Evolutionary conservation across 2,888 invertebrate species (phyloP).

Genomic region (Mimumesa dahlbomi): DNA sequence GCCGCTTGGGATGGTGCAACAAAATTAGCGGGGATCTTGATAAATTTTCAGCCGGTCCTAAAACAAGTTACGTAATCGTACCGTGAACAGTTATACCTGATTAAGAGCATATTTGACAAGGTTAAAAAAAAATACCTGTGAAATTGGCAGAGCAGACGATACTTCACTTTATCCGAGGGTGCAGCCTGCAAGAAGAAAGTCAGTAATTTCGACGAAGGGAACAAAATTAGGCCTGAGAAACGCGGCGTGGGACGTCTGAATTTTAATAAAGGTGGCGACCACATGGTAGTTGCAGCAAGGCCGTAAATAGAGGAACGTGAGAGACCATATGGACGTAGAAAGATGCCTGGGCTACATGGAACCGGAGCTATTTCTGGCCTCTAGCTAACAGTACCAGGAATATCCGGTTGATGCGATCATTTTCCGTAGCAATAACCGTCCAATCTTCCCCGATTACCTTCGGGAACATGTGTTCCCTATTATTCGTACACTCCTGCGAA

Average conservation of each 20-base stretch:
- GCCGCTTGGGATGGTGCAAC: slow-evolving; percentile 32
- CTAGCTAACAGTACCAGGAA: slow-evolving; percentile 40
- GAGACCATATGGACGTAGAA: slow-evolving; percentile 57
- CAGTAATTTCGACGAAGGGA: background rate
- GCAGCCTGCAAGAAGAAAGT: slow-evolving; percentile 28
- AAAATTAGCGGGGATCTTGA: slow-evolving; percentile 36
- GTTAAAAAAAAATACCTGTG: too few relatives aligned
- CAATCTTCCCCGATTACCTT: too few relatives aligned
- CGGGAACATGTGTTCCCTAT: too few relatives aligned
- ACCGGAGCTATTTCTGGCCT: slow-evolving; percentile 61
- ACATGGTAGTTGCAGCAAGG: slow-evolving; percentile 53
- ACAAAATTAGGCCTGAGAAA: slow-evolving; percentile 33
- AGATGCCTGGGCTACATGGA: slow-evolving; percentile 52
- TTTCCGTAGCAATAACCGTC: background rate
- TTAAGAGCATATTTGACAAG: too few relatives aligned
- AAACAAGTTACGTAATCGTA: slow-evolving; percentile 29
- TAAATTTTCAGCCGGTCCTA: slow-evolving; percentile 6
- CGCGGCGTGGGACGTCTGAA: slow-evolving; percentile 28
- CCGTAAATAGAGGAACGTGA: slow-evolving; percentile 58
- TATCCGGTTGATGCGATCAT: slow-evolving; percentile 8
- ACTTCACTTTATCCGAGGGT: too few relatives aligned
- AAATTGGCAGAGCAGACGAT: too few relatives aligned
- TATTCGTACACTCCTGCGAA: background rate
- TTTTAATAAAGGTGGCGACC: slow-evolving; percentile 62
- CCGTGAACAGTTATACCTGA: too few relatives aligned